Base-by-base conservation (phyloP, 1,140 invertebrate genomes). In the Coelopa frigida region DNA sequence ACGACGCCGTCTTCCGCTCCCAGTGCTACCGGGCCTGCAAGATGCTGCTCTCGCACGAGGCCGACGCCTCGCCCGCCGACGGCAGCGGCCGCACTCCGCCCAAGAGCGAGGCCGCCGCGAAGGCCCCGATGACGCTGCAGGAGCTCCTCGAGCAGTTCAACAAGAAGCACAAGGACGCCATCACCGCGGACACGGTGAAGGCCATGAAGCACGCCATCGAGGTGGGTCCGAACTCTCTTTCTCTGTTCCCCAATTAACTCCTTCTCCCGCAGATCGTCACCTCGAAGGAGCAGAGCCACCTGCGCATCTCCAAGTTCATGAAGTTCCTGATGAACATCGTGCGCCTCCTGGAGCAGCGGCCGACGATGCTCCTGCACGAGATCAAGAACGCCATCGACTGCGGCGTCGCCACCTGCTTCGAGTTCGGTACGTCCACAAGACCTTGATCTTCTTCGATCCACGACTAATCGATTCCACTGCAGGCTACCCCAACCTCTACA, bases 401-500 rank as follows among this genome's bases (percentile, higher is more conserved):
- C 23, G 49, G 44, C 10, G 27, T 66, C 6, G 50, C 22, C 10
- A 55, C 54, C 15, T 60, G 59, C 2, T 67, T 67, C 49, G 58
- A 61, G 29, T 67, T 56, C 27, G 63, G 63, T 6, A 41, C 11
- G 46, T 31, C 7, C 6, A 17, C 4, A 45, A 17, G 14, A 43
- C n/a, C 31, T 43, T 44, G 26, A 33, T 18, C n/a, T 32, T n/a
- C 12, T 35, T 24, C 37, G 10, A 14, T 46, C n/a, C n/a, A n/a
- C n/a, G n/a, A n/a, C n/a, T n/a, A n/a, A 75, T 77, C 2, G 12
- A 21, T 39, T 10, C 15, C 11, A 39, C 27, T 20, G n/a, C 35
- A 46, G 44, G 44, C 5, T 79, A 70, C 53, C 70, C 74, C 1
- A 76, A 70, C 48, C 40, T 73, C 0, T 59, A 58, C 23, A 49